Percentiles rank a stretch among this genome's conserved stretches.
Evolutionary conservation across 2,797 vertebrate species (phyloP).

Genomic region (Gymnothorax javanicus): DNA sequence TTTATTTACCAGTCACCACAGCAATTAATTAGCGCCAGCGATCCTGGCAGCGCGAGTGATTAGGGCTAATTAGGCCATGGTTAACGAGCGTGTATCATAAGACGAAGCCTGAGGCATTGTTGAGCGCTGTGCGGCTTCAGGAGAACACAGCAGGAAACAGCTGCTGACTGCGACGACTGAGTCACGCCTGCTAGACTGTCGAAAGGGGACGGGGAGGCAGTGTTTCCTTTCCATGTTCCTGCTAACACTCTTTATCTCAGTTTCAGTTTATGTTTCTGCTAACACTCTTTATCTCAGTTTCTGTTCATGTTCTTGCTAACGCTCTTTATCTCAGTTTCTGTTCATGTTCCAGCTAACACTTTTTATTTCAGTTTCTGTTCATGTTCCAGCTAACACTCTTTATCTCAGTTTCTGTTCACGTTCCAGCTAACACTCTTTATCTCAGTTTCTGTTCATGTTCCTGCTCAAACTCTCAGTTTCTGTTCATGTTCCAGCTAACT

Average conservation of each 20-base stretch:
- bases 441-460: background rate
- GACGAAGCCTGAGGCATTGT: conserved; percentile 66
- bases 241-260: conserved; percentile 11
- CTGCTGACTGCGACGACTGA: conserved; percentile 66
- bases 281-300: background rate
- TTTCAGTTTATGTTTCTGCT: conserved; percentile 31
- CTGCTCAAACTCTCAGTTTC: background rate
- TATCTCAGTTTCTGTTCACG: conserved; percentile 31
- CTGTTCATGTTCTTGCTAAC: no score
- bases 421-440: conserved; percentile 9
- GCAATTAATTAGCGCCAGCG: conserved; percentile 86
- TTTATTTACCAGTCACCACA: conserved; percentile 55
- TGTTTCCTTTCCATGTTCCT: background rate
- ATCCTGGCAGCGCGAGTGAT: conserved; percentile 82
- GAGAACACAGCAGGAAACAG: conserved; percentile 64
- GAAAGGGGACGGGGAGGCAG: conserved; percentile 46
- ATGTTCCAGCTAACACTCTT: background rate
- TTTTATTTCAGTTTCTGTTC: background rate
- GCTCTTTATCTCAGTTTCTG: conserved; percentile 19
- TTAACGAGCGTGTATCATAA: conserved; percentile 87
- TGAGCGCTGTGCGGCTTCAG: conserved; percentile 54
- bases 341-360: conserved; percentile 27
- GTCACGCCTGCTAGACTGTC: conserved; percentile 62
- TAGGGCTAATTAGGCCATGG: conserved; percentile 89
- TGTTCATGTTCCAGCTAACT: conserved; percentile 28